Percentiles rank a stretch among this genome's conserved stretches.
Evolutionary conservation across 1,140 invertebrate genomes (phyloP).

Genomic region (Pseudomyrmex dendroicus): DNA sequence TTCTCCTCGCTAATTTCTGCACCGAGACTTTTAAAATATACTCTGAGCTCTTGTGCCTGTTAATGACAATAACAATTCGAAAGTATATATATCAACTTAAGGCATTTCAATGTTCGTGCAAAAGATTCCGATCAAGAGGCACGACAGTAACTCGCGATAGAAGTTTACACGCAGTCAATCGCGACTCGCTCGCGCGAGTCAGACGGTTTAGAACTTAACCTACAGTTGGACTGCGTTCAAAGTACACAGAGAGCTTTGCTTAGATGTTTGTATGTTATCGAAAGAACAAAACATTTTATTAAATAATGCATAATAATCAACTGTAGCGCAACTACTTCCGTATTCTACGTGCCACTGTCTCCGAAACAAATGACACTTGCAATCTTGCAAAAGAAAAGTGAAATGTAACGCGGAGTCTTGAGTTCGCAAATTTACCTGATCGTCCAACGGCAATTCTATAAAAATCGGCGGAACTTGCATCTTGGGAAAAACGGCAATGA

Average conservation of each 20-base stretch:
- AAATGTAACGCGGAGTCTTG: too few relatives aligned
- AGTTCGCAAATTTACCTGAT: constrained; percentile 87
- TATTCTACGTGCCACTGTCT: too few relatives aligned
- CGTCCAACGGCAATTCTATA: constrained; percentile 92
- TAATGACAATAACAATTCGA: constrained; percentile 67
- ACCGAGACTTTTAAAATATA: constrained; percentile 95
- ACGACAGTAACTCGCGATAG: background rate
- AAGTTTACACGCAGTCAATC: constrained; percentile 7
- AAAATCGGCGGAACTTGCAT: constrained; percentile 92
- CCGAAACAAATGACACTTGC: too few relatives aligned
- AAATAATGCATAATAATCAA: background rate
- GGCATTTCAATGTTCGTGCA: background rate
- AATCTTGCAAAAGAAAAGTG: too few relatives aligned
- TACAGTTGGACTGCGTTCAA: too few relatives aligned
- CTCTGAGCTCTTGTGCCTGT: constrained; percentile 94
- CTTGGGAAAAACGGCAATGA: constrained; percentile 63
- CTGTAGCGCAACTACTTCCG: too few relatives aligned
- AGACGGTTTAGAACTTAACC: background rate
- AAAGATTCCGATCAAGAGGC: background rate
- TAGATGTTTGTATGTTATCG: too few relatives aligned
- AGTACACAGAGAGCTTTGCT: too few relatives aligned
- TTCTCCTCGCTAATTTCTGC: constrained; percentile 97
- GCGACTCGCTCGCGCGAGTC: background rate
- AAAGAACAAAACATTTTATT: background rate
- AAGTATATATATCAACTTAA: constrained; percentile 4